Evolutionary conservation across 2,113 vertebrate species (phyloP).

Genomic region (Ardeotis arabs): DNA sequence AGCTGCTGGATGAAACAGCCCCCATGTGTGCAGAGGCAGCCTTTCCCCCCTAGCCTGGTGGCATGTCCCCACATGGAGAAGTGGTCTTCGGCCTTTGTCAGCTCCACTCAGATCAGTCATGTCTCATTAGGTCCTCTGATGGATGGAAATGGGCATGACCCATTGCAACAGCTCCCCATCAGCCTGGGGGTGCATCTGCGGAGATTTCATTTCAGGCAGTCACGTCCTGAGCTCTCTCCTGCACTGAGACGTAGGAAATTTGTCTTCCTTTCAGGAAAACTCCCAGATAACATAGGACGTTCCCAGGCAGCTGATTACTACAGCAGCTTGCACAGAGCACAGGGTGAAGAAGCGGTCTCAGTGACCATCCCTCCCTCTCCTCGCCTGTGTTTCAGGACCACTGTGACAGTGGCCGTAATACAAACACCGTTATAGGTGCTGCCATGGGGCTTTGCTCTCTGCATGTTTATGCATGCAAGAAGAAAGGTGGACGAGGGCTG

Average conservation of each 20-base stretch:
- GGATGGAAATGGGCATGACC: slow-evolving; percentile 35
- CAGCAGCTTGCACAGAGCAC: not conserved
- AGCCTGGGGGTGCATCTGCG: not conserved
- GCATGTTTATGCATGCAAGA: not conserved
- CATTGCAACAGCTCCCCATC: not conserved
- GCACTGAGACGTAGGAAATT: not conserved
- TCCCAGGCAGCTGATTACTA: not conserved
- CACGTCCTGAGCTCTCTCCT: not conserved
- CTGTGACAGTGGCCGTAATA: not conserved
- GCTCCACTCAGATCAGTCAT: slow-evolving; percentile 33
- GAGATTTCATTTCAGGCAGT: not conserved
- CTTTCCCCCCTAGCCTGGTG: not conserved
- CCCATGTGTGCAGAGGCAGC: not conserved
- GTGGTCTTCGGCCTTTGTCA: slow-evolving; percentile 52
- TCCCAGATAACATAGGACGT: not conserved
- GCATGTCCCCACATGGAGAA: slow-evolving; percentile 11
- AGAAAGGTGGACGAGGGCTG: not conserved
- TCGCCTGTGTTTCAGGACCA: not conserved
- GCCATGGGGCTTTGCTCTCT: not conserved
- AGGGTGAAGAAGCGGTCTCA: not conserved
- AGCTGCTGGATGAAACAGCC: not conserved
- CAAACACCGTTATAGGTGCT: not conserved
- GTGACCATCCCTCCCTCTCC: not conserved
- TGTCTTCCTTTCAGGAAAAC: not conserved
- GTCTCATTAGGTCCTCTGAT: slow-evolving; percentile 24